phyloP scores from a whole-genome alignment of 2,797 vertebrate genomes.

The Microtus californicus region DNA sequence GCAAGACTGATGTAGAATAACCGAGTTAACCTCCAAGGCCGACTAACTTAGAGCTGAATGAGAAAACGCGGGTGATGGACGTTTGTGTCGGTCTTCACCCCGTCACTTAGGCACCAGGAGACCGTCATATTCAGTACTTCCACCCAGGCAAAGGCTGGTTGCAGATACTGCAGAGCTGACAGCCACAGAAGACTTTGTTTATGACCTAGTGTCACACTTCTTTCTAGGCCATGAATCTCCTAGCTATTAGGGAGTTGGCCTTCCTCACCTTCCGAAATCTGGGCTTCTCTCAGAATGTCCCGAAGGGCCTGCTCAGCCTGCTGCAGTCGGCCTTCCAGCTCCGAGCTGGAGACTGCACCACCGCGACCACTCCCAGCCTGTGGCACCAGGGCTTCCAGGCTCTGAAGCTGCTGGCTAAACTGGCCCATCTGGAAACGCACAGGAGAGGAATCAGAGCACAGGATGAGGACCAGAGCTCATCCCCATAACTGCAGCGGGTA shows the following conservation, averaged over 20 bases:
- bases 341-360: constrained; percentile 62
- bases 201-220: neutral
- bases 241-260: accelerated
- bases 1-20: neutral
- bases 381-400: constrained; percentile 87
- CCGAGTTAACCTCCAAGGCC: neutral
- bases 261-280: constrained; percentile 87
- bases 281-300: constrained; percentile 86
- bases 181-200: neutral
- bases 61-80: neutral
- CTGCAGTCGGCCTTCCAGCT: constrained; percentile 89
- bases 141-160: neutral
- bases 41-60: neutral
- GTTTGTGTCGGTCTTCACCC: neutral
- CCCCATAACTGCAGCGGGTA: neutral
- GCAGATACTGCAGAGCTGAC: neutral
- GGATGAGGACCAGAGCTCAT: neutral
- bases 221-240: neutral
- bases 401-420: constrained; percentile 88
- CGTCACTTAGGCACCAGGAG: neutral
- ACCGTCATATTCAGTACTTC: neutral
- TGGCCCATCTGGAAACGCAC: constrained; percentile 89
- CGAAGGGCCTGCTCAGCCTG: constrained; percentile 85
- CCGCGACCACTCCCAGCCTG: constrained; percentile 72
- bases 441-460: neutral